Evolutionary conservation across 2,113 vertebrate species (phyloP).

Genomic region (Limanda limanda): DNA sequence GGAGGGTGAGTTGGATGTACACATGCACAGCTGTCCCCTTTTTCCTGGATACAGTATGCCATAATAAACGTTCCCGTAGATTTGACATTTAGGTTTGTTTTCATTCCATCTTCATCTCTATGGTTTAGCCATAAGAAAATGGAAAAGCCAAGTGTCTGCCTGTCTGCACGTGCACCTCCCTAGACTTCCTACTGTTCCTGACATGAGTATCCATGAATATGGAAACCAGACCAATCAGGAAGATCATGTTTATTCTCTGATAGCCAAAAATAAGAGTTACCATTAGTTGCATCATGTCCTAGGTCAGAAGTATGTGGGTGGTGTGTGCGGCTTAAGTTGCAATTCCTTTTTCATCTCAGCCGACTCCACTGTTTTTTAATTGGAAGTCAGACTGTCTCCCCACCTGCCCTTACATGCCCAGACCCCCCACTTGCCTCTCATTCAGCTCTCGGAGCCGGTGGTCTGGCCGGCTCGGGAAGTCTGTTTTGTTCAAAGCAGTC

Average conservation of each 20-base stretch:
- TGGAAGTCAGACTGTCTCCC: slow-evolving; percentile 48
- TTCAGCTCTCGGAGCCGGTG: slow-evolving; percentile 43
- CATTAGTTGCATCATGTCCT: neutral
- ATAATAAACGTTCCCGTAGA: neutral
- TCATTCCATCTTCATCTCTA: too few relatives aligned
- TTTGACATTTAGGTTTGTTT: neutral
- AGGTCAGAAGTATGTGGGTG: neutral
- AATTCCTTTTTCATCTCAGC: slow-evolving; percentile 25
- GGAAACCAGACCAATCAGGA: neutral
- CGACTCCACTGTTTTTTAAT: slow-evolving; percentile 51
- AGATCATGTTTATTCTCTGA: neutral
- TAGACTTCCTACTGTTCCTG: slow-evolving; percentile 64
- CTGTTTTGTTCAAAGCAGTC: slow-evolving; percentile 21
- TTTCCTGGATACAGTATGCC: neutral
- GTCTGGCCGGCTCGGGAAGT: slow-evolving; percentile 46
- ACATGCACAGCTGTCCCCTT: neutral
- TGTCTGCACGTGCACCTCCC: slow-evolving; percentile 47
- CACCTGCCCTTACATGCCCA: slow-evolving; percentile 32
- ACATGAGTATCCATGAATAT: too few relatives aligned
- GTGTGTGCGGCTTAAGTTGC: neutral
- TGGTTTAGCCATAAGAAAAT: too few relatives aligned
- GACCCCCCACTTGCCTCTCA: slow-evolving; percentile 58
- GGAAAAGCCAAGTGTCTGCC: slow-evolving; percentile 35
- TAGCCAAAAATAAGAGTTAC: neutral
- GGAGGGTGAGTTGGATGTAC: slow-evolving; percentile 79